These are phyloP conservation scores for Drosophila setifemur DNA, from an alignment of 1,140 invertebrate genomes.

Conservation along the genomic window DNA sequence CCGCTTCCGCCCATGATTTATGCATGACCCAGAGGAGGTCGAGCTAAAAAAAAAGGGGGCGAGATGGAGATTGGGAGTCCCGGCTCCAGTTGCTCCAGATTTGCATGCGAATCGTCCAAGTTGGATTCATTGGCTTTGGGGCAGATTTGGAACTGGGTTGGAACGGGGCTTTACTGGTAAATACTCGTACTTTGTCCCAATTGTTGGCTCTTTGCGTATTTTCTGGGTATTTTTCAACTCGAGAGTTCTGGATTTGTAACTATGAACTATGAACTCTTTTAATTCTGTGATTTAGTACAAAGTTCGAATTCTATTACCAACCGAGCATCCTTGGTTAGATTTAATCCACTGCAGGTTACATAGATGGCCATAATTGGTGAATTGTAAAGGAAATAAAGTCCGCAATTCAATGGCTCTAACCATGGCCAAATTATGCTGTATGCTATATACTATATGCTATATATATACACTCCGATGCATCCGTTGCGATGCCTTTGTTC, in stretches of 20 bases:
- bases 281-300: too few relatives aligned
- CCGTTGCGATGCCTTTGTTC: constrained; percentile 11
- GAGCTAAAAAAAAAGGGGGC: not conserved
- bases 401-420: not conserved
- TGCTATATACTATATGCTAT: constrained; percentile 1
- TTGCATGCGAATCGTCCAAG: constrained; percentile 65
- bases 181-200: constrained; percentile 11
- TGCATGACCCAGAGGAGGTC: constrained; percentile 53
- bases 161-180: constrained; percentile 19
- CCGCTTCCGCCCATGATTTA: constrained; percentile 58
- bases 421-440: constrained; percentile 8
- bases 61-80: too few relatives aligned
- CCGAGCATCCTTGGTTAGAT: too few relatives aligned
- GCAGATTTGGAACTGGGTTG: constrained; percentile 26
- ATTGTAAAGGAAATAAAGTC: not conserved
- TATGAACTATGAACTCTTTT: not conserved
- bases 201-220: constrained; percentile 3
- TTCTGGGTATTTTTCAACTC: not conserved
- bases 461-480: constrained; percentile 2
- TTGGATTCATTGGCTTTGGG: constrained; percentile 36
- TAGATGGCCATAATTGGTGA: not conserved
- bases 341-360: not conserved
- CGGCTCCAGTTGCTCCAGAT: constrained; percentile 51
- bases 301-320: too few relatives aligned
- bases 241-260: not conserved